These are phyloP conservation scores for Taphrorychus bicolor DNA, from an alignment of 2,888 invertebrate genomes.

Conservation along the genomic window DNA sequence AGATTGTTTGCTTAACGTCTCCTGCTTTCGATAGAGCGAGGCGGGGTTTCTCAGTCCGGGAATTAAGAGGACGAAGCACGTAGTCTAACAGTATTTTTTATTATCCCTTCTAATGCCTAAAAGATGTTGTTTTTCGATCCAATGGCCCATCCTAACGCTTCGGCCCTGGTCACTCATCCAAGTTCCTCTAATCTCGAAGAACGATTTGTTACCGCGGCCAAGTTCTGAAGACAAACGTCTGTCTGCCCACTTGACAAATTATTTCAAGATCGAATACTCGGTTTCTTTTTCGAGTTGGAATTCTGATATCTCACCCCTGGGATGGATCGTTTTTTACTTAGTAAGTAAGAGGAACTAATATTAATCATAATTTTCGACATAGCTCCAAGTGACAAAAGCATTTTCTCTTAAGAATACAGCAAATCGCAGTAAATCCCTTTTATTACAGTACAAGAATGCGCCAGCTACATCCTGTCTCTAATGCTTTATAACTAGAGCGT, in stretches of 20 bases:
- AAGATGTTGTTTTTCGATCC: conserved; percentile 5
- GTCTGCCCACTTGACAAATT: conserved; percentile 21
- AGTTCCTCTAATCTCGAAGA: conserved; percentile 11
- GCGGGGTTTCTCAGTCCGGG: background rate
- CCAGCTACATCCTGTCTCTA: conserved; percentile 20
- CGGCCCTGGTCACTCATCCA: conserved; percentile 2
- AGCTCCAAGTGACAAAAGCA: background rate
- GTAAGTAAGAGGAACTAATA: too few species aligned
- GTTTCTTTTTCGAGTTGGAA: background rate
- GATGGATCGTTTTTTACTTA: background rate
- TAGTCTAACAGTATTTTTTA: background rate
- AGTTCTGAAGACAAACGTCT: conserved; percentile 20
- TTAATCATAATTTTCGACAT: background rate
- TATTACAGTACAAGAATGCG: background rate
- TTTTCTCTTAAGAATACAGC: background rate
- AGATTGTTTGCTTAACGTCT: background rate
- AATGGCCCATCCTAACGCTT: background rate
- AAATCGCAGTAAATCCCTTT: background rate
- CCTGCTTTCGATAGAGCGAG: background rate
- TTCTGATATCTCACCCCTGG: background rate
- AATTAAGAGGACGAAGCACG: background rate
- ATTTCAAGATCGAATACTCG: conserved; percentile 17
- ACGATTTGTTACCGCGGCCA: conserved; percentile 14
- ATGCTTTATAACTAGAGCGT: conserved; percentile 17
- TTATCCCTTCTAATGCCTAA: background rate